Base-by-base conservation (phyloP, 2,888 invertebrate genomes). In the Tetropium fuscum region DNA sequence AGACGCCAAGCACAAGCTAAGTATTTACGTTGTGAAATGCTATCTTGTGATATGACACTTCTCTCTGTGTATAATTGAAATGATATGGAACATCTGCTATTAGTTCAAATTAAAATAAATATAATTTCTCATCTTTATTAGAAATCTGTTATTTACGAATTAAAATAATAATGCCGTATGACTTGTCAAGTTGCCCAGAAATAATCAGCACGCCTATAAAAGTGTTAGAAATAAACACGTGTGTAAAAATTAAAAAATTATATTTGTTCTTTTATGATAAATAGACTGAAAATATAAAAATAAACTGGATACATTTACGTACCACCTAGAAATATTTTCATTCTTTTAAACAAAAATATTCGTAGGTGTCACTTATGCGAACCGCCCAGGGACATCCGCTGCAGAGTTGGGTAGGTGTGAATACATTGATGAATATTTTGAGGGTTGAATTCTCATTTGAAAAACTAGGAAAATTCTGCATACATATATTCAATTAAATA, bases 151-250 rank as follows among this genome's bases (percentile, higher is more conserved):
- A 22, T 36, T 34, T 32, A 5, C 22, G 15, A 36, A 11, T 22
- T 48, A 15, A 36, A 36, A 22, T 48, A 48, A 34, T 36, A 48
- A 48, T 20, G 22, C 44, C 6, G 18, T 3, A 20, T 13, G 15
- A 15, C 30, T 48, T 48, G 48, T 22, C 36, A 34, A 11, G 36
- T 1, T 36, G 48, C 48, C 48, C 48, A 48, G 13, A 48, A 36
- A 48, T 22, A 11, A 36, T 48, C 47, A 47, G 4, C 47, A 10
- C 13, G 16, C 16, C n/a, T 18, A 30, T 30, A 27, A 16, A 8
- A 30, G 10, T 45, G 4, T 25, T 27, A 38, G n/a, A 47, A 32
- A 32, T 32, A 47, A 32, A 32, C 19, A 16, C 8, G 5, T 19
- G 2, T 25, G 32, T 11, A 20, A 10, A 19, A 34, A 47, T 10